Percentiles rank a stretch among this genome's conserved stretches.
These are phyloP conservation scores for Schizopygopsis pylzovi DNA, from an alignment of 2,797 vertebrate species.

Conservation along the genomic window DNA sequence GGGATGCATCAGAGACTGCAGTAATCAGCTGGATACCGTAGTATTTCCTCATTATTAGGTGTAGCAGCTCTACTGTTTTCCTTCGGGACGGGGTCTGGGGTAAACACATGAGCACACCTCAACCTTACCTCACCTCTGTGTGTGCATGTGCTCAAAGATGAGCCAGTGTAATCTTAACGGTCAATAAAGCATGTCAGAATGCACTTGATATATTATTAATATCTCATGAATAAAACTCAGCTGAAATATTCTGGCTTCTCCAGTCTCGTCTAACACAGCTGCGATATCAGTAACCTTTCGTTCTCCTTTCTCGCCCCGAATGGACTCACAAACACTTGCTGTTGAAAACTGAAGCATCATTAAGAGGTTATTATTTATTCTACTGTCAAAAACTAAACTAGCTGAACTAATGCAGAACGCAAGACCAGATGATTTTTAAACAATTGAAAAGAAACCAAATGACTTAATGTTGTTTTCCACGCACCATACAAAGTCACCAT, in stretches of 20 bases:
- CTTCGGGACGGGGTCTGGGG: constrained; percentile 43
- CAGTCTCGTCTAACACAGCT: background rate
- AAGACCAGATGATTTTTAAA: constrained; percentile 28
- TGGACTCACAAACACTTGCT: background rate
- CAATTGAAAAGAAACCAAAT: constrained; percentile 27
- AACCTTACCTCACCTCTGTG: constrained; percentile 49
- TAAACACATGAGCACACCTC: constrained; percentile 70
- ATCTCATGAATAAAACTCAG: constrained; percentile 42
- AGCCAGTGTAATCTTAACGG: too few species aligned
- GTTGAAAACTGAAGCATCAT: background rate
- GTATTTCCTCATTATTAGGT: constrained; percentile 49
- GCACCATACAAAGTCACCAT: constrained; percentile 27
- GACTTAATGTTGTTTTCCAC: constrained; percentile 27
- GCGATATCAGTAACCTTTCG: constrained; percentile 27
- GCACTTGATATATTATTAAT: constrained; percentile 42
- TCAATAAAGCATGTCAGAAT: constrained; percentile 33
- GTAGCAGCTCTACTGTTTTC: constrained; percentile 15
- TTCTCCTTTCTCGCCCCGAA: background rate
- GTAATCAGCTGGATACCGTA: constrained; percentile 29
- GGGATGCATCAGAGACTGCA: constrained; percentile 12
- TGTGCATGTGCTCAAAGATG: constrained; percentile 9
- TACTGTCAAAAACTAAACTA: background rate
- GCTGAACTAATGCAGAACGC: background rate
- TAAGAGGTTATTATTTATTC: constrained; percentile 8
- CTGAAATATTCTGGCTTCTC: constrained; percentile 20